Evolutionary conservation across 2,888 invertebrate species (phyloP), one percentile per base, ranked within the genome.

Genomic region (Sarcophaga rosellei): DNA sequence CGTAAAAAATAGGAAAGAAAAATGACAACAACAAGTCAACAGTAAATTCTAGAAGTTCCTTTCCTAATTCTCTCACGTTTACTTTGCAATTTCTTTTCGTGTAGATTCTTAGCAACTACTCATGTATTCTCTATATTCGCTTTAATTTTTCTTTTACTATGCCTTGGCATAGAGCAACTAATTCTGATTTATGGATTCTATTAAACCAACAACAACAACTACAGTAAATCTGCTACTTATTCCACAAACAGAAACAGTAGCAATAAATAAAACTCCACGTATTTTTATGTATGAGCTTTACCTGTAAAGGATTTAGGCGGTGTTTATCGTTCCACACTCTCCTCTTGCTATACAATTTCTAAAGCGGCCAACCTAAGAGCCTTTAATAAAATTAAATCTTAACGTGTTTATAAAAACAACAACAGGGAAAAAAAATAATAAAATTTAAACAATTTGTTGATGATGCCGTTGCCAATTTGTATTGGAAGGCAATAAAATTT

Each of bases 141-240:
- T 35, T 35, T 10, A 35, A 35, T 59, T 45, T 44, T 61, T 20
- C n/a, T n/a, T 73, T 47, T n/a, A 3, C 11, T 69, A 20, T 61
- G 3, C 72, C 20, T 44, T n/a, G 10, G 23, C 63, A 84, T 72
- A 76, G 65, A 21, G 47, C 23, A 70, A 20, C 79, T 84, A 84
- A 84, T 84, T 75, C 84, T 84, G 70, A 84, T 84, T 84, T 75
- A 84, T 79, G 47, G 11, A 4, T 25, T 10, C 23, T 79, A 79
- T 84, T 63, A 73, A 69, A 3, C 35, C 25, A 45, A 57, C 53
- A 45, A 59, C 11, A 44, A 10, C 17, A 63, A 23, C 45, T 3
- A 53, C 17, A 53, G 1, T 8, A 57, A 70, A 53, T n/a, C 23
- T 47, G 69, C 23, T 53, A 47, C 15, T 35, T 35, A 3, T 35